Percentiles rank a stretch among this genome's conserved stretches.
These are phyloP conservation scores for Heterodera filipjevi DNA, from an alignment of 2,888 invertebrate species.

Conservation along the genomic window DNA sequence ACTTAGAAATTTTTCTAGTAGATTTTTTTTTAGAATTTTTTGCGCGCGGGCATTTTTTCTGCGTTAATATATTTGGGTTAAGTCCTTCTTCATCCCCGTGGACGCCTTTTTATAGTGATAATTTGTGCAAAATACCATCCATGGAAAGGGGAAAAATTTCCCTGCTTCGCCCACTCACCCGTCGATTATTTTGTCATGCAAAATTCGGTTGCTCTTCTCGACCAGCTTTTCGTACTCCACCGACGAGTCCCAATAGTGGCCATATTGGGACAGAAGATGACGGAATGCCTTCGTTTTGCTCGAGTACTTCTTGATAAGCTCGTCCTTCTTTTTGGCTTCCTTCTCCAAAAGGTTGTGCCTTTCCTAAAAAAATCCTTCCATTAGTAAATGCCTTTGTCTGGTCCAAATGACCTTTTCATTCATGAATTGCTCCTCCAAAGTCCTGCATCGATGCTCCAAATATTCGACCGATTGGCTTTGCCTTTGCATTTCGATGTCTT, in stretches of 20 bases:
- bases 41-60: too few relatives aligned
- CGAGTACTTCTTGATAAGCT: not conserved
- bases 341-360: not conserved
- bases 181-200: conserved; percentile 20
- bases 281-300: not conserved
- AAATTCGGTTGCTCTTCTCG: not conserved
- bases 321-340: not conserved
- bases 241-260: not conserved
- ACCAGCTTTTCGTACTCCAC: conserved; percentile 7
- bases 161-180: not conserved
- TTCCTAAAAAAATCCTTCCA: not conserved
- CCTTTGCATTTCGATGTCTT: conserved; percentile 12
- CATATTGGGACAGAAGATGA: conserved; percentile 3
- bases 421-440: conserved; percentile 2
- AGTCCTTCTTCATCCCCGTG: too few relatives aligned
- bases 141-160: too few relatives aligned
- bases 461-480: not conserved
- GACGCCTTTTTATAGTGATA: too few relatives aligned
- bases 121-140: too few relatives aligned
- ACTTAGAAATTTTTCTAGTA: too few relatives aligned
- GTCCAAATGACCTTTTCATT: not conserved
- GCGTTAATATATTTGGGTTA: too few relatives aligned
- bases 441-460: conserved; percentile 6
- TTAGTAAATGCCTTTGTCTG: too few relatives aligned
- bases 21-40: too few relatives aligned